Evolutionary conservation across 2,888 invertebrate species (phyloP), one percentile per base, ranked within the genome.

Genomic region (Eubasilissa splendida): DNA sequence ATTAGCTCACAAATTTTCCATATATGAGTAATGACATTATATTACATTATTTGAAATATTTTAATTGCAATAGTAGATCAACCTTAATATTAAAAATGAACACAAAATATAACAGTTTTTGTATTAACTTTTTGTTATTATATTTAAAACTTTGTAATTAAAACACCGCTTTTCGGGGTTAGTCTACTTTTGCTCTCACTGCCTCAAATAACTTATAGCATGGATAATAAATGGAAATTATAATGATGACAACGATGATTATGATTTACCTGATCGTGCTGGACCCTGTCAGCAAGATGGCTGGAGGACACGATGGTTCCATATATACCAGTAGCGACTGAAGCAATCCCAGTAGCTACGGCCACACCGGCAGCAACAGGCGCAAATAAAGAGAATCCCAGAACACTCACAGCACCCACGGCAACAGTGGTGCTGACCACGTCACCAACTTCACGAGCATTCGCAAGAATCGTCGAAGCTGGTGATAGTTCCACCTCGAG

Each of bases 251-350:
- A 22, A 22, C 22, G 22, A 2, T 52, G 12, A 14, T 54, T 71
- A 33, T 33, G 11, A 4, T 22, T 81, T 85, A 92, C 92, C 88
- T 92, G 91, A 84, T 90, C 89, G 86, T 92, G 92, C 22, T 85
- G 85, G 33, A 85, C 87, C 77, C 92, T 87, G 85, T 92, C 92
- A 60, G 87, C 88, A 9, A 92, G 85, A 83, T 89, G 88, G 0
- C 89, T 83, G 0, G 90, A 88, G 11, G 92, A 92, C 8, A 92
- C 86, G 5, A 90, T 88, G 0, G 91, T 87, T 1, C 91, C 91
- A 84, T 92, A 92, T 0, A 90, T 66, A 0, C 92, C 92, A 0
- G 91, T 90, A 5, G 87, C 88, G 0, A 89, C 86, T 0, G 90
- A 88, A 0, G 89, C 90, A 1, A 88, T 87, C 0, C 90, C 88